Evolutionary conservation across 2,888 invertebrate genomes (phyloP).

Genomic region (Drosophila mettleri): DNA sequence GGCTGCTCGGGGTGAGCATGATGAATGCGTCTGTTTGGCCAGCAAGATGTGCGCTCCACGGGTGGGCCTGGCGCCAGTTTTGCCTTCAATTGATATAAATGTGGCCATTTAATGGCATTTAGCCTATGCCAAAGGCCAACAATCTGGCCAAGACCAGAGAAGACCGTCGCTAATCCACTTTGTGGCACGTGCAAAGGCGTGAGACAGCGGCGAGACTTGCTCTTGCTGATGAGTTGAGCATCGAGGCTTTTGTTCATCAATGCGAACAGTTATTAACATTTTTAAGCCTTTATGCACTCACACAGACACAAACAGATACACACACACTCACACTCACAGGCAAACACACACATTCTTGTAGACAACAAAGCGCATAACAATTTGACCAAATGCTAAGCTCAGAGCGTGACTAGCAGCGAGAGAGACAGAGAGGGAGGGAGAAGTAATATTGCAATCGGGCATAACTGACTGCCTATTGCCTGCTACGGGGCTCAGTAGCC

Average conservation of each 20-base stretch:
- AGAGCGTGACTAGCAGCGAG: background rate
- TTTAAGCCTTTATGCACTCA: constrained; percentile 57
- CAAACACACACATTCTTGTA: constrained; percentile 25
- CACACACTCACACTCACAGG: background rate
- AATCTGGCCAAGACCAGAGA: constrained; percentile 27
- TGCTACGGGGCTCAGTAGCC: too few relatives aligned
- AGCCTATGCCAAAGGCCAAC: constrained; percentile 64
- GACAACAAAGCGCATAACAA: constrained; percentile 40
- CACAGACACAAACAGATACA: background rate
- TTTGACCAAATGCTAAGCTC: constrained; percentile 46
- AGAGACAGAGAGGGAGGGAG: background rate
- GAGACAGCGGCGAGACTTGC: constrained; percentile 4
- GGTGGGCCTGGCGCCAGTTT: constrained; percentile 62
- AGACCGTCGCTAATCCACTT: constrained; percentile 19
- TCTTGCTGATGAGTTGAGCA: constrained; percentile 39
- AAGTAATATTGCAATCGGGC: background rate
- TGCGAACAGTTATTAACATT: constrained; percentile 53
- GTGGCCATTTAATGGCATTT: constrained; percentile 77
- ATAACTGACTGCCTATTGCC: background rate
- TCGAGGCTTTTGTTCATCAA: constrained; percentile 55
- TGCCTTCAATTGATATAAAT: constrained; percentile 55
- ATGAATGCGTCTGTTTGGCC: constrained; percentile 59
- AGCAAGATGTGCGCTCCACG: constrained; percentile 43
- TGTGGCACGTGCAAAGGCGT: constrained; percentile 28
- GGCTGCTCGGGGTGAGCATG: constrained; percentile 33